Base-by-base conservation (phyloP, 1,140 invertebrate genomes). In the Tetramorium alpestre region DNA sequence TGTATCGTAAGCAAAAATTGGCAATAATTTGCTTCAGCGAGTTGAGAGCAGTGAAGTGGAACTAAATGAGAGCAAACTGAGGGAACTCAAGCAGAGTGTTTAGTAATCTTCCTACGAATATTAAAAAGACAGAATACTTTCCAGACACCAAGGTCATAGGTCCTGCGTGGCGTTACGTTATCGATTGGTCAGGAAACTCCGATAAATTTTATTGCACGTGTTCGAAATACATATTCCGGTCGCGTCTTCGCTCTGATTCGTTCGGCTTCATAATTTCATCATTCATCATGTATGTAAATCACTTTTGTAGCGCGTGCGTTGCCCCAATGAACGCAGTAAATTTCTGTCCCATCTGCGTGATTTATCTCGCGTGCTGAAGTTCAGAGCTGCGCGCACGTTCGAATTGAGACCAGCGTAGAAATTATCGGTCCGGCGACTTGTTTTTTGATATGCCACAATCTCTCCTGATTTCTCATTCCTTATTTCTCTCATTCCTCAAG, bases 351-450 rank as follows among this genome's bases (percentile, higher is more conserved):
- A 6, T n/a, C 22, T 25, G 25, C 65, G 65, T 60, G 54, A 84
- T 84, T 75, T 84, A 84, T 84, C 80, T 60, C 44, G 69, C 69
- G 22, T 84, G 13, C n/a, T 84, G 41, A 84, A 84, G 70, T 84
- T 73, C 54, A 49, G 28, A 56, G 28, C 5, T 25, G 25, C 41
- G 10, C 33, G 38, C 22, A 54, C n/a, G 33, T 33, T 3, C 18
- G 11, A 44, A 16, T 2, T 4, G 16, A 33, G 18, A 47, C 22
- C 38, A 51, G 41, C 18, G 10, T 18, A 41, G 10, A 41, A 54
- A 47, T 82, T 73, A 41, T 47, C 54, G 11, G 38, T 44, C 22
- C 33, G 44, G 11, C 5, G 64, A n/a, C 6, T 54, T 33, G n/a
- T 41, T 33, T 80, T 18, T 60, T n/a, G 6, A 62, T 62, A 70